Conservation (phyloP, 2,113 vertebrate species). For the Struthidea cinerea region DNA sequence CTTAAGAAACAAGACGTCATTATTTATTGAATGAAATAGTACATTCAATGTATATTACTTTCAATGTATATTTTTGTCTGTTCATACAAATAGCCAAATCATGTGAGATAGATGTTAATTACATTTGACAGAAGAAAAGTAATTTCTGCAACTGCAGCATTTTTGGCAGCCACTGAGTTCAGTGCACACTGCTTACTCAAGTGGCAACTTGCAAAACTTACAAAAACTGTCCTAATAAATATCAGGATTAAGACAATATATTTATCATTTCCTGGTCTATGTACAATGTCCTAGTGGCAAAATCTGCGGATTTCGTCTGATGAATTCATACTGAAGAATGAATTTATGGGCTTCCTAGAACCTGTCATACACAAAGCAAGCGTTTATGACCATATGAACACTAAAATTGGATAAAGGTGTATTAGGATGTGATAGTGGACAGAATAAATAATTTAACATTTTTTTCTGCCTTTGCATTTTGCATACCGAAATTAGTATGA, state of each 20-base stretch:
- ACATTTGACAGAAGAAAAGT: not conserved
- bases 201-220: conserved; percentile 45
- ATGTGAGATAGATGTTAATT: not conserved
- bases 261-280: conserved; percentile 24
- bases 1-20: not conserved
- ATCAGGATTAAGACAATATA: conserved; percentile 5
- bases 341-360: not conserved
- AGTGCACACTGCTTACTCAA: conserved; percentile 20
- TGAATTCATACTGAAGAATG: not conserved
- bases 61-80: conserved; percentile 17
- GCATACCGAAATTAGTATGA: not conserved
- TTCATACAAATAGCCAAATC: not conserved
- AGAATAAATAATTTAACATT: not conserved
- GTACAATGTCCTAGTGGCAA: not conserved
- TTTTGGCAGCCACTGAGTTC: conserved; percentile 32
- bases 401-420: not conserved
- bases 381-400: not conserved
- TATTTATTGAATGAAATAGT: conserved; percentile 19
- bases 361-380: not conserved
- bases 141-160: conserved; percentile 44
- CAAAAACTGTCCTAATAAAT: conserved; percentile 29
- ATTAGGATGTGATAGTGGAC: not conserved
- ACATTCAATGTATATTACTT: conserved; percentile 35
- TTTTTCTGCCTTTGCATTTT: not conserved
- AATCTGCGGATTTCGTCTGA: not conserved